Evolutionary conservation across 2,797 vertebrate species (phyloP).

Genomic region (Manis javanica): DNA sequence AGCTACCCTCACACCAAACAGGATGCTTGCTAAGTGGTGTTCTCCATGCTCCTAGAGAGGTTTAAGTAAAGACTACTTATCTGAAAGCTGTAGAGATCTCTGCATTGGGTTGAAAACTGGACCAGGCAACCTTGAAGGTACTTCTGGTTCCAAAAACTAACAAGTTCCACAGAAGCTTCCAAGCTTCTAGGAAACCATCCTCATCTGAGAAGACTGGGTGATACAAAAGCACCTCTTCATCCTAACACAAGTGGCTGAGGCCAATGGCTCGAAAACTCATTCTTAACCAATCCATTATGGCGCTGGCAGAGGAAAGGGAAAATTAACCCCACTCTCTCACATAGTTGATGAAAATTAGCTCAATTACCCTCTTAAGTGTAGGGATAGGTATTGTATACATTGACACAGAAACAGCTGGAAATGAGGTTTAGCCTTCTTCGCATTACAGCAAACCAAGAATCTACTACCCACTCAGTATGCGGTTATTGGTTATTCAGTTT

Average conservation of each 20-base stretch:
- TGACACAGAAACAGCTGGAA: slow-evolving; percentile 25
- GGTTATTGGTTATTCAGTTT: slow-evolving; percentile 23
- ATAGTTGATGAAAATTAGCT: slow-evolving; percentile 57
- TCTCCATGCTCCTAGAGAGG: not conserved
- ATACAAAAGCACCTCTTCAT: slow-evolving; percentile 54
- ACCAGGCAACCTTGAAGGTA: not conserved
- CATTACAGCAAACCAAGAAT: slow-evolving; percentile 53
- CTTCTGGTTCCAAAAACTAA: slow-evolving; percentile 22
- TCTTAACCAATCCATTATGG: slow-evolving; percentile 43
- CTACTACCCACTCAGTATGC: not conserved
- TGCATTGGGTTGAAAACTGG: not conserved
- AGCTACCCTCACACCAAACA: not conserved
- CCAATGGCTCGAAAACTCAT: slow-evolving; percentile 50
- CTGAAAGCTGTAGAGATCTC: not conserved
- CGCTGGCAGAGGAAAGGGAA: slow-evolving; percentile 50
- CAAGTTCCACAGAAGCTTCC: not conserved
- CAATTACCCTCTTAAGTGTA: slow-evolving; percentile 37
- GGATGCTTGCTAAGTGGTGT: not conserved
- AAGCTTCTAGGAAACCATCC: slow-evolving; percentile 21
- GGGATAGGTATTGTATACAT: not conserved
- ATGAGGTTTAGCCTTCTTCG: slow-evolving; percentile 64
- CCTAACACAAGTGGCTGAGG: slow-evolving; percentile 55
- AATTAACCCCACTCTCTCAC: slow-evolving; percentile 32
- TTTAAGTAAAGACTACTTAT: not conserved
- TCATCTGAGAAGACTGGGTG: slow-evolving; percentile 38